Base-by-base conservation (phyloP, 2,888 invertebrate genomes). In the Hyposoter dolosus region DNA sequence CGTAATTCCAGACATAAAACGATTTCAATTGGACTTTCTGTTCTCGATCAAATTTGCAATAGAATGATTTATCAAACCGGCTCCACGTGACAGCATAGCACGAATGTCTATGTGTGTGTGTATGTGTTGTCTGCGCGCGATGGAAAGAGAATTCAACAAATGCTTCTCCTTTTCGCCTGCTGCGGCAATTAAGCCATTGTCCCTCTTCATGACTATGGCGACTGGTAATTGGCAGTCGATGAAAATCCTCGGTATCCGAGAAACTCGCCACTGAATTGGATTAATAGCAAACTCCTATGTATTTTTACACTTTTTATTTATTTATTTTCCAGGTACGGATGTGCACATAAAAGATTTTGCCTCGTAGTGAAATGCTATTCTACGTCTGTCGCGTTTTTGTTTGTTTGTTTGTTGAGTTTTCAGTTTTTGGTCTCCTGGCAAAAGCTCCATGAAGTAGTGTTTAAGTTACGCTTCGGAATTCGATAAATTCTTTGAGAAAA, bases 121-220 rank as follows among this genome's bases (percentile, higher is more conserved):
- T 45, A 40, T 53, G 72, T 53, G 50, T 72, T 4, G 43, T 23
- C 43, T n/a, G 43, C 10, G 40, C 15, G 15, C n/a, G 60, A 15
- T 12, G 1, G 60, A 6, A 6, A 28, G 60, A 15, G 28, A 60
- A 10, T n/a, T 10, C 28, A 19, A 71, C 69, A 60, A 60, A 56
- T 45, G 65, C 43, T 43, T 40, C 71, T 74, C 50, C 66, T 32
- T 47, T 47, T 60, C 75, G 77, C 83, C 75, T 75, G 77, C 75
- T 75, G 77, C 77, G 85, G 87, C 88, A 89, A 88, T 89, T 88
- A 89, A 88, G 86, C 86, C 76, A 88, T 87, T 89, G 88, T 89
- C 88, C 82, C 87, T 86, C 87, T 85, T 87, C 87, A 86, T 88
- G 86, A 88, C 83, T 83, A 23, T 40, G 53, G 53, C 66, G 56